phyloP scores from a whole-genome alignment of 92 coral and sea anemone species.

The Porites evermanni region DNA sequence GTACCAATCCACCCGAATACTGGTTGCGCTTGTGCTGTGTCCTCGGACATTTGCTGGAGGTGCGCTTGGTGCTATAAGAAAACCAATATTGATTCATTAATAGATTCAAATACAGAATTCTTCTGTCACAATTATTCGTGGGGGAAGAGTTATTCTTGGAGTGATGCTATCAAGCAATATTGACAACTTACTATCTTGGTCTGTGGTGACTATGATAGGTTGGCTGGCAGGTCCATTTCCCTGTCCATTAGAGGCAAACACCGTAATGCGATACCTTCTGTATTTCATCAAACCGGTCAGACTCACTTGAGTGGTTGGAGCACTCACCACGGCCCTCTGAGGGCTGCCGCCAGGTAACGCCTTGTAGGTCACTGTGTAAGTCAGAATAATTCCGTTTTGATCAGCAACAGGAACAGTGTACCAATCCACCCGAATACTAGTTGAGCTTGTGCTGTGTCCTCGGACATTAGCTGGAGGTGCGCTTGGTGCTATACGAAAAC shows the following conservation, averaged over 20 bases:
- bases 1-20: neutral
- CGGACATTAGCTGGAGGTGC: neutral
- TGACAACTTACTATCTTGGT: too few relatives aligned
- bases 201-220: too few relatives aligned
- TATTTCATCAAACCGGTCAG: neutral
- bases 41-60: neutral
- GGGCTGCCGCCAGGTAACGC: neutral
- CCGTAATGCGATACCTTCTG: too few relatives aligned
- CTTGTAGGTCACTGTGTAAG: neutral
- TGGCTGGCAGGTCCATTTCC: too few relatives aligned
- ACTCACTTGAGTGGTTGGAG: neutral
- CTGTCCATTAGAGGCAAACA: too few relatives aligned
- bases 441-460: neutral
- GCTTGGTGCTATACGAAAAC: too few relatives aligned
- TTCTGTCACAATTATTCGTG: too few relatives aligned
- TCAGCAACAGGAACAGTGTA: neutral
- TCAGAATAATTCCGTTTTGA: neutral
- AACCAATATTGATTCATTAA: too few relatives aligned
- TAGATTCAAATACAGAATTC: too few relatives aligned
- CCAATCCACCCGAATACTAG: neutral
- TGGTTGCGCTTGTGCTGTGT: neutral
- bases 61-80: neutral
- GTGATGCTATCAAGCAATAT: too few relatives aligned
- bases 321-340: too few relatives aligned
- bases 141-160: too few relatives aligned